Evolutionary conservation across 2,797 vertebrate species (phyloP), one percentile per base, ranked within the genome.

Genomic region (Hyperoplus lanceolatus): DNA sequence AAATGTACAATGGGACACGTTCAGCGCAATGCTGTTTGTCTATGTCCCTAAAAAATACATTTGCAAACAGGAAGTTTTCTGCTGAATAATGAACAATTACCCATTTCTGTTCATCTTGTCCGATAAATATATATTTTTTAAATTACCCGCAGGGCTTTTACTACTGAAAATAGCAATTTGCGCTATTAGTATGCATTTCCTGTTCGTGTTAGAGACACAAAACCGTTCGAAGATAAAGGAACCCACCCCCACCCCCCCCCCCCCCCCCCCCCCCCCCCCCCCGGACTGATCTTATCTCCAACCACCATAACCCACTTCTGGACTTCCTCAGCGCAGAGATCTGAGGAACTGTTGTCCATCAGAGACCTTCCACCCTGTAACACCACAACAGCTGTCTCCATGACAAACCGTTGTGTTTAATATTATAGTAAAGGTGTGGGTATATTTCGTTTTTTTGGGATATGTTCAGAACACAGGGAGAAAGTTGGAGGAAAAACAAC

Each of bases 331-430:
- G 55, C 48, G 0, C 70, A 69, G 45, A 68, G 62, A 75, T 79
- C 65, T 75, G 45, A 84, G 49, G 53, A 67, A 66, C 48, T 18
- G 21, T 46, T 55, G 69, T 78, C 70, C 29, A 72, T 36, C 61
- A 8, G 12, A 56, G 60, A 42, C 73, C 66, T 7, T 62, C 68
- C 21, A 53, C 70, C 69, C 46, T 41, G 16, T 46, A 73, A 65
- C 7, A 45, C 51, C 36, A 13, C 71, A 59, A 43, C 49, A 61
- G 29, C 12, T 21, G 87, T 87, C 67, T 69, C 81, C 75, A 82
- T 77, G 80, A 80, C 73, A 83, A 87, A 79, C 46, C 12, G 51
- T 75, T 38, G 41, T 50, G 14, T 4, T 41, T 3, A 60, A 18
- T 29, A 7, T 6, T 10, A 42, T 50, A 63, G 41, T 39, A 15